Base-by-base conservation (phyloP, 2,888 invertebrate species). In the Cataglyphis livida region DNA sequence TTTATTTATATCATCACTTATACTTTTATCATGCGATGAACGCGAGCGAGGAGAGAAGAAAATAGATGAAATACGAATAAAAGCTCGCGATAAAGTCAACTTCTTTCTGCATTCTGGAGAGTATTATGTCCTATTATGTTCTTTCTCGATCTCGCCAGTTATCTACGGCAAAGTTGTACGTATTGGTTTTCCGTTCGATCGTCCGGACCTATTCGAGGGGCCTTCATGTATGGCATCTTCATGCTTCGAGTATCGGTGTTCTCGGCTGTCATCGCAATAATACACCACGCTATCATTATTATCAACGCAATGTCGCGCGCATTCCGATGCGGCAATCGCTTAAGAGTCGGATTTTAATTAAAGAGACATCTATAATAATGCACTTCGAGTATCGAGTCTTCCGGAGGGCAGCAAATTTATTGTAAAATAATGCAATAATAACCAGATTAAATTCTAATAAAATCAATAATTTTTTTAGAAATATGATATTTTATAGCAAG, bases 121-220 rank as follows among this genome's bases (percentile, higher is more conserved):
- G 59, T 48, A 9, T 32, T 32, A 68, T 79, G 79, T 84, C 59
- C 84, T 84, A 89, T 89, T 88, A 87, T 15, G 41, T 44, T 78
- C 81, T 78, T 44, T 7, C 76, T n/a, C 61, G 78, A 48, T 79
- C 82, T 83, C 75, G 74, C 5, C 38, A 81, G 82, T 84, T 84
- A 82, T 81, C 85, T 54, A 66, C 41, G 28, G 57, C 54, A 51
- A 51, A 65, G 18, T 44, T 44, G 51, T 65, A 61, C 57, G 57
- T 87, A 88, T 89, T 75, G 85, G 81, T 87, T 89, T 89, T 83
- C 82, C 83, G 70, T 83, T 83, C 87, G 82, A 81, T 82, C 83
- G 78, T 82, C 21, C 82, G 81, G 41, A 71, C 32, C 21, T n/a
- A 61, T 73, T 51, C 32, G n/a, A 75, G 61, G 28, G 73, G 41